Evolutionary conservation across 1,140 invertebrate species (phyloP).

Genomic region (Trachymyrmex septentrionalis): DNA sequence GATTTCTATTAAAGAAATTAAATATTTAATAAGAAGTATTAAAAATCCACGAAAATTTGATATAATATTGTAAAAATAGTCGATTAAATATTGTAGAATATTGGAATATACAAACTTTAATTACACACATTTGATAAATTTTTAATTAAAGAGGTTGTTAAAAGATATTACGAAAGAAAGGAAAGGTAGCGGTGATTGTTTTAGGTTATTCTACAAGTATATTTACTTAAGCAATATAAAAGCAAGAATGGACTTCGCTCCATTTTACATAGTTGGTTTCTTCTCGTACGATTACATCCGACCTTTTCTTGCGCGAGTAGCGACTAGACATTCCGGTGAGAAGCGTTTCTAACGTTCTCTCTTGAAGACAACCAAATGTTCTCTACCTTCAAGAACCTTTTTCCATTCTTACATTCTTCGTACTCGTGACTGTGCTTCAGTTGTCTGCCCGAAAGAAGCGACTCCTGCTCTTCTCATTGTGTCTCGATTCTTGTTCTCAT

Average conservation of each 20-base stretch:
- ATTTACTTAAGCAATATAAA: constrained; percentile 4
- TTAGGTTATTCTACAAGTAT: neutral
- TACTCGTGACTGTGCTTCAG: constrained; percentile 16
- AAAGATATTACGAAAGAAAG: neutral
- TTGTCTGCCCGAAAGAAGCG: constrained; percentile 22
- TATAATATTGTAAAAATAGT: neutral
- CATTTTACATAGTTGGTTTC: constrained; percentile 27
- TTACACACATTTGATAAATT: neutral
- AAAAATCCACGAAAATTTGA: neutral
- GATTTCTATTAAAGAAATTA: neutral
- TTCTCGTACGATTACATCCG: constrained; percentile 43
- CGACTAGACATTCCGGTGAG: constrained; percentile 19
- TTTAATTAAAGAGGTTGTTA: neutral
- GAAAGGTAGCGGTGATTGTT: neutral
- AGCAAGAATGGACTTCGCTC: constrained; percentile 16
- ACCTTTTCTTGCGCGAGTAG: constrained; percentile 24
- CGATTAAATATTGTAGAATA: neutral
- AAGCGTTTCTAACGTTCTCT: neutral
- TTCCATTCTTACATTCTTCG: constrained; percentile 17
- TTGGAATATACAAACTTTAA: neutral
- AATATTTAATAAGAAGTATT: neutral
- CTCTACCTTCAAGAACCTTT: constrained; percentile 24
- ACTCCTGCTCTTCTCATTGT: constrained; percentile 37
- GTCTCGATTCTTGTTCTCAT: neutral
- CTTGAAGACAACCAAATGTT: constrained; percentile 51